These are phyloP conservation scores for Monarcha castaneiventris DNA, from an alignment of 2,113 vertebrate species.

Conservation along the genomic window DNA sequence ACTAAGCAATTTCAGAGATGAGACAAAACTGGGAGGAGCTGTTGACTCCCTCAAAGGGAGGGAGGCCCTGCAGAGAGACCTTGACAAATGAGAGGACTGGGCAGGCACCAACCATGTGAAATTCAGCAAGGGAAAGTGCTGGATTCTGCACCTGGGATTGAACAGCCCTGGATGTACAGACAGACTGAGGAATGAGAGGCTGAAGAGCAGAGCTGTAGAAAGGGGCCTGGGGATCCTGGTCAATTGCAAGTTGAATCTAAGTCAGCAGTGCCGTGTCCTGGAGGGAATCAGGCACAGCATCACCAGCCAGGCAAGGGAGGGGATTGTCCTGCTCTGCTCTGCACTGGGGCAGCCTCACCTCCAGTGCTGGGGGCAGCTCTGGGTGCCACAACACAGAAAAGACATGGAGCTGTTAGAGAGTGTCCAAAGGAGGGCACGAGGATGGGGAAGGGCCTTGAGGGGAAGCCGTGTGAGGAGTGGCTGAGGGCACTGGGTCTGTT, in stretches of 20 bases:
- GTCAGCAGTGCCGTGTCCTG: background rate
- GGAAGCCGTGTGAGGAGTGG: background rate
- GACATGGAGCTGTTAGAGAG: background rate
- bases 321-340: background rate
- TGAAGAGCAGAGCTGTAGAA: background rate
- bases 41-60: no score
- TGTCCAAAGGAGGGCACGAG: background rate
- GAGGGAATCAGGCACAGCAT: background rate
- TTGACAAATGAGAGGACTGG: background rate
- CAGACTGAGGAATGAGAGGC: accelerated
- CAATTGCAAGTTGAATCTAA: accelerated
- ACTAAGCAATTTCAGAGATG: background rate
- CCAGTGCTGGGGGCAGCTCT: background rate
- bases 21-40: background rate
- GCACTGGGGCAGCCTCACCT: background rate
- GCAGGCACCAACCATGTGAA: background rate
- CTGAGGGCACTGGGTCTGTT: background rate
- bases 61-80: background rate
- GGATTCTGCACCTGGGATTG: background rate
- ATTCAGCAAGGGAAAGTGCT: no score
- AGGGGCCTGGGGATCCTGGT: accelerated
- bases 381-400: background rate
- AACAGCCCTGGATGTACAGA: background rate
- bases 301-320: background rate
- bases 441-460: background rate